These are phyloP conservation scores for Phoenoteleia sp. DNA, from an alignment of 2,888 invertebrate genomes.

Conservation along the genomic window DNA sequence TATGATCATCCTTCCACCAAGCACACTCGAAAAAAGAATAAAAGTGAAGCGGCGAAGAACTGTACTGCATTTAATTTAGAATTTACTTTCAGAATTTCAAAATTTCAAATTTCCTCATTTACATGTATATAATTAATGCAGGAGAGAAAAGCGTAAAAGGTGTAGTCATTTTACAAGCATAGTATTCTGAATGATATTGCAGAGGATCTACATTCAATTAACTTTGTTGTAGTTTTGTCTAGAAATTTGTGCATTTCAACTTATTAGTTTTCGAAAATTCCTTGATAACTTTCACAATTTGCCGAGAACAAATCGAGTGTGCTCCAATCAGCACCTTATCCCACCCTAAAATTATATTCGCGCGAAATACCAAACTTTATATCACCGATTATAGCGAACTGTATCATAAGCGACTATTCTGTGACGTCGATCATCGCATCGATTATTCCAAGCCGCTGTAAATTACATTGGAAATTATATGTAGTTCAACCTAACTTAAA, in stretches of 20 bases:
- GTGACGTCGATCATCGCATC: conserved; percentile 57
- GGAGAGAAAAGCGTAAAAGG: no score
- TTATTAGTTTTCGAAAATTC: no score
- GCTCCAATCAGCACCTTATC: conserved; percentile 46
- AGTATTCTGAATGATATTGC: no score
- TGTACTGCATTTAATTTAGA: no score
- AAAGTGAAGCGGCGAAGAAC: no score
- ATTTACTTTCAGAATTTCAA: no score
- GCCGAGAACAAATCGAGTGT: conserved; percentile 42
- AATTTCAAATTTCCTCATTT: no score
- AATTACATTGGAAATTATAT: conserved; percentile 67
- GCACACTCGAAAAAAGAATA: conserved; percentile 53
- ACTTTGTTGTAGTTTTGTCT: no score
- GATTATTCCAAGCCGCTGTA: conserved; percentile 58
- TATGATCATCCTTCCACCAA: conserved; percentile 39
- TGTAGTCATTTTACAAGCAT: no score
- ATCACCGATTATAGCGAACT: conserved; percentile 65
- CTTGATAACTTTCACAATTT: no score
- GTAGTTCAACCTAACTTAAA: conserved; percentile 50
- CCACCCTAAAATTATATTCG: conserved; percentile 40
- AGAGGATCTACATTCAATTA: no score
- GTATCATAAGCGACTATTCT: conserved; percentile 66
- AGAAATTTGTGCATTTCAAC: no score
- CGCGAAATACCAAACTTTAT: conserved; percentile 64
- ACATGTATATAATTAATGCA: neutral